A percentile compares a stretch with the other conserved stretches of the same genome.
phyloP scores from a whole-genome alignment of 2,797 vertebrate species.

The Acropternis orthonyx region DNA sequence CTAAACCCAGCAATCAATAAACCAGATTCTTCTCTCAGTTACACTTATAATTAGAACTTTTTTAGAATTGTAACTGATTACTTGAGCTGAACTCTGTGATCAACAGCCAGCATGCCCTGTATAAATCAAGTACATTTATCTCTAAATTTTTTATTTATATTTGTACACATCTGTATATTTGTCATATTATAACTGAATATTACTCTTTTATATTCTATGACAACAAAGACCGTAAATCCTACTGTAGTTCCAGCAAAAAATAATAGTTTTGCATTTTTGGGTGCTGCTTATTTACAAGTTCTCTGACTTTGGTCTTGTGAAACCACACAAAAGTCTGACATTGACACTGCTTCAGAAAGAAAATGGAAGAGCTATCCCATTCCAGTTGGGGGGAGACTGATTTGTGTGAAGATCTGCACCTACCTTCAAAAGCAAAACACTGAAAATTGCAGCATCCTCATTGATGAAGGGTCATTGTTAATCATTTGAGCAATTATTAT shows the following conservation, averaged over 20 bases:
- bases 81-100: neutral
- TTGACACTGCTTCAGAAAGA: neutral
- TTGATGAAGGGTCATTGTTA: rapidly evolving
- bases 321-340: neutral
- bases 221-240: neutral
- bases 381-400: neutral
- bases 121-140: neutral
- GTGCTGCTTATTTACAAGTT: neutral
- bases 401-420: neutral
- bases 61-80: neutral
- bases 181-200: neutral
- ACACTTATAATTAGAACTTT: neutral
- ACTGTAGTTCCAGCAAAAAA: neutral
- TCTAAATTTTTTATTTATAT: neutral
- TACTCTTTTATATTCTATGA: neutral
- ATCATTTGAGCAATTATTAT: neutral
- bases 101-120: neutral
- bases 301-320: neutral
- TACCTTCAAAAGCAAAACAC: neutral
- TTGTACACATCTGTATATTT: neutral
- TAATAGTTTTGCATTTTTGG: neutral
- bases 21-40: neutral
- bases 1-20: neutral
- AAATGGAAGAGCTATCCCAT: neutral
- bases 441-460: neutral